Conservation (phyloP, 2,797 vertebrate genomes). For the Urosaurus nigricauda region DNA sequence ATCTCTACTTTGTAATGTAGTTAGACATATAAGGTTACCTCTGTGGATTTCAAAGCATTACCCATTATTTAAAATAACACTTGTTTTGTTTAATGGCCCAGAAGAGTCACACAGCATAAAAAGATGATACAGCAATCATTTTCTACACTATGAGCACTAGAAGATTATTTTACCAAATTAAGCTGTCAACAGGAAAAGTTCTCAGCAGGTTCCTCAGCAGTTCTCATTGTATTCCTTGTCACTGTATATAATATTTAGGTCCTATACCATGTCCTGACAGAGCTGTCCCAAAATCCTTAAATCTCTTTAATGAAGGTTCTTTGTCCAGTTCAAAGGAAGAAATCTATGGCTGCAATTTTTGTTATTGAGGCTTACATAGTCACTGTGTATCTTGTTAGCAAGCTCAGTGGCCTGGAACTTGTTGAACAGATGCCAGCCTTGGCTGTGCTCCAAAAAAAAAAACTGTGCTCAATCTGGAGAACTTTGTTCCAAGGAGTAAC, state of each 20-base stretch:
- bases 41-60: constrained; percentile 13
- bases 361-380: constrained; percentile 1
- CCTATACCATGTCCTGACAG: neutral
- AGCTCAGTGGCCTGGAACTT: constrained; percentile 28
- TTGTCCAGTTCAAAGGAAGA: constrained; percentile 1
- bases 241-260: constrained; percentile 10
- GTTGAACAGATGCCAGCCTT: constrained; percentile 20
- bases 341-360: constrained; percentile 8
- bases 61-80: constrained; percentile 29
- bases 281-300: constrained; percentile 13
- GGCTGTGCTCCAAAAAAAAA: constrained; percentile 7
- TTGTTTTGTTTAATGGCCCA: constrained; percentile 42
- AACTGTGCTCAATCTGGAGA: neutral
- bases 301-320: constrained; percentile 25
- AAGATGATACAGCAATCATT: constrained; percentile 35
- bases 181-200: constrained; percentile 45
- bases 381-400: constrained; percentile 5
- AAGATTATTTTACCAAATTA: constrained; percentile 41
- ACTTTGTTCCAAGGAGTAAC: neutral
- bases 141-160: neutral
- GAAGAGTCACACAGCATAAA: constrained; percentile 31
- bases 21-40: constrained; percentile 15
- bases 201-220: constrained; percentile 33
- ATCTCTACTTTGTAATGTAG: constrained; percentile 14
- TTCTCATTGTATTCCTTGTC: constrained; percentile 11